Evolutionary conservation across 1,140 invertebrate species (phyloP).

Genomic region (Aphelenchoides besseyi): DNA sequence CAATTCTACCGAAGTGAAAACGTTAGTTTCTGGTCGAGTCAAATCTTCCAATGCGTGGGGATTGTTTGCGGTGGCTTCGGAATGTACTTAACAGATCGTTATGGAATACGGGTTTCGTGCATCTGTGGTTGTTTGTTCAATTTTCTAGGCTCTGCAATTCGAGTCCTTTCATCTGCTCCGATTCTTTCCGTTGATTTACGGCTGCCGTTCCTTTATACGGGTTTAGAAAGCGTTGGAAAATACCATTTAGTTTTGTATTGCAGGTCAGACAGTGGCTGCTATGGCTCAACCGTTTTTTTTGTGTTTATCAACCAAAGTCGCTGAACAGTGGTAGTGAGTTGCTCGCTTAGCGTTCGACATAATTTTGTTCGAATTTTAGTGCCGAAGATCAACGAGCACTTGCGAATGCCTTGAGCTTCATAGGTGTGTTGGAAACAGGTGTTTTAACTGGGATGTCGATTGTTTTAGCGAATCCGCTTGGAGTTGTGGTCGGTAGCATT

Average conservation of each 20-base stretch:
- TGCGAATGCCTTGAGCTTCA: slow-evolving; percentile 21
- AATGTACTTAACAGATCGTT: slow-evolving; percentile 59
- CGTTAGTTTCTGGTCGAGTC: slow-evolving; percentile 48
- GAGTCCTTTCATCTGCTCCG: slow-evolving; percentile 55
- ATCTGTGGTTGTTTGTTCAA: slow-evolving; percentile 47
- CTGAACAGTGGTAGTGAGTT: slow-evolving; percentile 58
- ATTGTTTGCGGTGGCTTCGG: slow-evolving; percentile 56
- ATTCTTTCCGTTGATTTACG: slow-evolving; percentile 30
- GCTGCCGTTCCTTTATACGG: slow-evolving; percentile 48
- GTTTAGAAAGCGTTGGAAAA: too few species aligned
- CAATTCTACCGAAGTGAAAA: slow-evolving; percentile 46
- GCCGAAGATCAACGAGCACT: neutral
- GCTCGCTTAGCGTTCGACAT: slow-evolving; percentile 48
- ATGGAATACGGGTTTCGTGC: slow-evolving; percentile 52
- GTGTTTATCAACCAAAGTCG: slow-evolving; percentile 60
- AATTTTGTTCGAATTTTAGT: neutral
- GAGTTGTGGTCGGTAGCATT: slow-evolving; percentile 59
- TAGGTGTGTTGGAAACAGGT: too few species aligned
- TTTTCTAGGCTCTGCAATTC: slow-evolving; percentile 49
- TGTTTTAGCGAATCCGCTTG: slow-evolving; percentile 60
- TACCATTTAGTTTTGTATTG: too few species aligned
- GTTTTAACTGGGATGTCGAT: too few species aligned
- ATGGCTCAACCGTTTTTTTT: slow-evolving; percentile 57
- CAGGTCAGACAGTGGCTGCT: slow-evolving; percentile 53
- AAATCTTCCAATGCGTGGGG: slow-evolving; percentile 61